Evolutionary conservation across 2,888 invertebrate genomes (phyloP).

Genomic region (Sipha maydis): DNA sequence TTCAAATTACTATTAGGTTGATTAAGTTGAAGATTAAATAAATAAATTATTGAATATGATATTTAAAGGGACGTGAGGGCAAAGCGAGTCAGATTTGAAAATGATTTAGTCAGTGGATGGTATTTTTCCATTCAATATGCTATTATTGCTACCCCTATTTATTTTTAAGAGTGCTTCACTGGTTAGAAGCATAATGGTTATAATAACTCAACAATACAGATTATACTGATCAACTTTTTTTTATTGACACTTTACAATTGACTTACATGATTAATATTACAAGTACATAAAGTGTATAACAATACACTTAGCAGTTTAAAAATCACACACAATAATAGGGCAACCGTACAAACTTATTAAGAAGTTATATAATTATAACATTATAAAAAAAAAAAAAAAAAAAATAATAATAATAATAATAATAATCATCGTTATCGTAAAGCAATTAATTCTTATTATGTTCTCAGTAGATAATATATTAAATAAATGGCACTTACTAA

Average conservation of each 20-base stretch:
- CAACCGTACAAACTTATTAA: conserved; percentile 6
- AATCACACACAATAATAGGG: conserved; percentile 24
- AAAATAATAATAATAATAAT: neutral
- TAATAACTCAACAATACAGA: neutral
- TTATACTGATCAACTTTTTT: conserved; percentile 40
- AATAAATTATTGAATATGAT: no score
- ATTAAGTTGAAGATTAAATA: no score
- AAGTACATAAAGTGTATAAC: neutral
- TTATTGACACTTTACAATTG: conserved; percentile 55
- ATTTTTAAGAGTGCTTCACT: no score
- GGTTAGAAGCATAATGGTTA: neutral
- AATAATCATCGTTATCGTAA: neutral
- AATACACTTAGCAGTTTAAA: neutral
- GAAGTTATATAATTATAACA: conserved; percentile 36
- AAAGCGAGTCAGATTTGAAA: no score
- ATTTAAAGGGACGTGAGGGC: no score
- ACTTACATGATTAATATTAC: conserved; percentile 52
- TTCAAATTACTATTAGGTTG: no score
- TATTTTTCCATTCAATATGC: no score
- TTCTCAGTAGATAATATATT: neutral
- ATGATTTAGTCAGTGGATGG: no score
- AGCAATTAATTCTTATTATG: conserved; percentile 15
- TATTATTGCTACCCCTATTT: no score
- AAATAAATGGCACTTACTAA: conserved; percentile 55
- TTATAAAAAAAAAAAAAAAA: neutral